Evolutionary conservation across 2,113 vertebrate genomes (phyloP).

Genomic region (Hippocampus zosterae): DNA sequence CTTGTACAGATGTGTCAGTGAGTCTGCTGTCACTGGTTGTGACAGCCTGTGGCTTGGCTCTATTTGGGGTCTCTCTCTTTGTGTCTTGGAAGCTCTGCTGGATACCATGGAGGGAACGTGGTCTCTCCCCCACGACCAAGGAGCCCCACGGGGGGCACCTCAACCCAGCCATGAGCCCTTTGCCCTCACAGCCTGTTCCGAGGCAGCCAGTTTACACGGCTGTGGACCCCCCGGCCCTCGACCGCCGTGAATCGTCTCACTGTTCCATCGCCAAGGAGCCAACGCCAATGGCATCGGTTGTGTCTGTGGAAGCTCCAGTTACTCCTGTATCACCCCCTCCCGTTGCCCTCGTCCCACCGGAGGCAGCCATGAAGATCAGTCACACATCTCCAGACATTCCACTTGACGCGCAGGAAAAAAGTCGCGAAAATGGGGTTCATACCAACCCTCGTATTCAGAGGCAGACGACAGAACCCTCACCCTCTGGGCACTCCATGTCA

Average conservation of each 20-base stretch:
- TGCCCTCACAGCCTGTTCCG: conserved; percentile 46
- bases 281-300: conserved; percentile 72
- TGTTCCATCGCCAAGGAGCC: conserved; percentile 61
- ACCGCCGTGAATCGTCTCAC: conserved; percentile 81
- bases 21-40: conserved; percentile 94
- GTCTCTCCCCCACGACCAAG: conserved; percentile 80
- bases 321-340: conserved; percentile 69
- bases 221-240: conserved; percentile 79
- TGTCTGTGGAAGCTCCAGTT: conserved; percentile 68
- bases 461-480: conserved; percentile 86
- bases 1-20: conserved; percentile 86
- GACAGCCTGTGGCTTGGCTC: conserved; percentile 92
- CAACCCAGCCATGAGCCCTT: conserved; percentile 66
- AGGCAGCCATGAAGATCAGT: conserved; percentile 96
- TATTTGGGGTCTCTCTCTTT: conserved; percentile 95
- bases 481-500: conserved; percentile 74
- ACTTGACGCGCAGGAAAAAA: conserved; percentile 77
- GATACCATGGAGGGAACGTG: conserved; percentile 96
- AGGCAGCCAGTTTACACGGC: conserved; percentile 86
- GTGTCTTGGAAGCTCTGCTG: conserved; percentile 99
- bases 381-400: conserved; percentile 95
- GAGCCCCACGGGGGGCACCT: conserved; percentile 76
- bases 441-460: conserved; percentile 81
- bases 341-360: conserved; percentile 67
- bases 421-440: conserved; percentile 82